phyloP scores from a whole-genome alignment of 1,140 invertebrate species.

The Temnothorax nylanderi region DNA sequence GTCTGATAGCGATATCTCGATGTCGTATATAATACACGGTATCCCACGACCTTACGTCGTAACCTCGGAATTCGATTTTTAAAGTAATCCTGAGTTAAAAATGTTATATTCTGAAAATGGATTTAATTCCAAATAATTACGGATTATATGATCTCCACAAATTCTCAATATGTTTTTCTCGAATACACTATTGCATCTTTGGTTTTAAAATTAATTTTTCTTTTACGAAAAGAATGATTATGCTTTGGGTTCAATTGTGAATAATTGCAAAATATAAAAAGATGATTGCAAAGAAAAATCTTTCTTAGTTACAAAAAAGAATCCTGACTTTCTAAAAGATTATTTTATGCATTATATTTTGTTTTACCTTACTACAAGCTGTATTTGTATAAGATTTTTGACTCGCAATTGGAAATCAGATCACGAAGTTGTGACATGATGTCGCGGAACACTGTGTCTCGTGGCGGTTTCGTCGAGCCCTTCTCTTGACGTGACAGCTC shows the following conservation, averaged over 20 bases:
- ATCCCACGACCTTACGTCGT: neutral
- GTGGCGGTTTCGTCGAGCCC: slow-evolving; percentile 22
- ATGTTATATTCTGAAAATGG: neutral
- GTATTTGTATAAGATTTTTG: neutral
- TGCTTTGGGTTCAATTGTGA: neutral
- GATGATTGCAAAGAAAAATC: neutral
- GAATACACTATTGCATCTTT: neutral
- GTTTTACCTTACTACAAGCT: neutral
- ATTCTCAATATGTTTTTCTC: neutral
- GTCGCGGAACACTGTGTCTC: slow-evolving; percentile 1
- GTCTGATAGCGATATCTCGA: slow-evolving; percentile 62
- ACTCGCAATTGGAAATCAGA: slow-evolving; percentile 12
- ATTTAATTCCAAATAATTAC: neutral
- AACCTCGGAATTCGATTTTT: slow-evolving; percentile 17
- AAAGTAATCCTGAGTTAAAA: neutral
- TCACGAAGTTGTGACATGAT: neutral
- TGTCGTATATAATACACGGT: slow-evolving; percentile 23
- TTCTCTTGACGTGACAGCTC: slow-evolving; percentile 36
- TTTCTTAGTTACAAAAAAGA: neutral
- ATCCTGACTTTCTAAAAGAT: neutral
- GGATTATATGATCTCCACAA: neutral
- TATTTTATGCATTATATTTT: neutral
- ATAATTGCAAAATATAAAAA: neutral
- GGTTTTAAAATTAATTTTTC: neutral
- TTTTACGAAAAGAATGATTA: neutral